A percentile compares a stretch with the other conserved stretches of the same genome.
Evolutionary conservation across 2,797 vertebrate species (phyloP).

Genomic region (Emys orbicularis): DNA sequence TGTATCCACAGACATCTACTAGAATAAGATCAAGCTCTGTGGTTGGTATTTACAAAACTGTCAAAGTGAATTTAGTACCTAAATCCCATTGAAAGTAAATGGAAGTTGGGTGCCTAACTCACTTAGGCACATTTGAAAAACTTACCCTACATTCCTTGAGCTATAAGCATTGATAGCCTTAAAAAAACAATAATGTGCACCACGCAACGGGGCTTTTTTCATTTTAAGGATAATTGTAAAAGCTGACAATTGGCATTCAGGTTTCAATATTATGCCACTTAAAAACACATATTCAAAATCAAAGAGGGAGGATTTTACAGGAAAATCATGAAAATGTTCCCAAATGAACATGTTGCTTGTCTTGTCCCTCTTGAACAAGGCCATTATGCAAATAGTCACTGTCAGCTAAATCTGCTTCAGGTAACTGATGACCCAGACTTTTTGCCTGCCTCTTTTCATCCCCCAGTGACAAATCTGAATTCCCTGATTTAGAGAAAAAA

Average conservation of each 20-base stretch:
- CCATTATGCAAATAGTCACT: neutral
- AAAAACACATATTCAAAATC: neutral
- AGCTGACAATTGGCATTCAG: neutral
- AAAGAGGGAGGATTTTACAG: neutral
- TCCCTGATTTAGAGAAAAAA: conserved; percentile 41
- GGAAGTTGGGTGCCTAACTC: neutral
- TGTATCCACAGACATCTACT: neutral
- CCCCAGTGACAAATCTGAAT: neutral
- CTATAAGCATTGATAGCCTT: neutral
- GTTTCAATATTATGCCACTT: neutral
- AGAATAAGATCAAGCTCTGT: neutral
- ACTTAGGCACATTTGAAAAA: neutral
- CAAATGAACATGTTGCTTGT: neutral
- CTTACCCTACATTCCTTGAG: neutral
- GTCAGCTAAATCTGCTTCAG: fast-evolving
- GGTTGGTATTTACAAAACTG: neutral
- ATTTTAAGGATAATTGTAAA: neutral
- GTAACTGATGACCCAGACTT: fast-evolving
- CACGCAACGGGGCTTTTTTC: neutral
- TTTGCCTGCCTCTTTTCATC: neutral
- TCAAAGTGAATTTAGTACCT: neutral
- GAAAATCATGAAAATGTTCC: neutral
- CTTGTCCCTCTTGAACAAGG: neutral
- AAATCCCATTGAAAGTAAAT: neutral
- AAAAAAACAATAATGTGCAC: neutral